phyloP scores from a whole-genome alignment of 1,140 invertebrate genomes.

The Drosophila lacteicornis region DNA sequence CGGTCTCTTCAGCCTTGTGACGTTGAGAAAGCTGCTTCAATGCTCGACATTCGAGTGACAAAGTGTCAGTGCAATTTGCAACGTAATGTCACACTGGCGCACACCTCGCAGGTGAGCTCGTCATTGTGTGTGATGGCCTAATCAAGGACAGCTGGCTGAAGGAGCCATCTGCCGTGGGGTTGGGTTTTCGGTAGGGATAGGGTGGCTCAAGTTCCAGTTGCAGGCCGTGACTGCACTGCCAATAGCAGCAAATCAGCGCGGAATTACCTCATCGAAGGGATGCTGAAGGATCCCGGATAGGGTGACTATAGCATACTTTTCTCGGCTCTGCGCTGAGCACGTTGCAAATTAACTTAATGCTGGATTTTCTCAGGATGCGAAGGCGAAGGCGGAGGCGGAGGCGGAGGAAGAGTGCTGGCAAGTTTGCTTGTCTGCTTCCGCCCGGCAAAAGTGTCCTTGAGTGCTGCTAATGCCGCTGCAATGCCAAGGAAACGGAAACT shows the following conservation, averaged over 20 bases:
- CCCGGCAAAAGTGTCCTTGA: slow-evolving; percentile 77
- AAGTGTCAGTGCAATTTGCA: slow-evolving; percentile 61
- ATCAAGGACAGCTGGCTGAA: slow-evolving; percentile 51
- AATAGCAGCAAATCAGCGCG: slow-evolving; percentile 72
- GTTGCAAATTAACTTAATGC: slow-evolving; percentile 82
- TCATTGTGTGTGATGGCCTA: slow-evolving; percentile 67
- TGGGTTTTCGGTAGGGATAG: neutral
- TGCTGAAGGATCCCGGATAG: neutral
- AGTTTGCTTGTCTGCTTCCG: slow-evolving; percentile 78
- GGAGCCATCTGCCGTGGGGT: slow-evolving; percentile 1
- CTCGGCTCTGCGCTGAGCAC: slow-evolving; percentile 41
- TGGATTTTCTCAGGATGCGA: slow-evolving; percentile 39
- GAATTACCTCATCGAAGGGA: slow-evolving; percentile 66
- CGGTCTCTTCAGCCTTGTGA: neutral
- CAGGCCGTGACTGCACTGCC: slow-evolving; percentile 69
- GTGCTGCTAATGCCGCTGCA: slow-evolving; percentile 73
- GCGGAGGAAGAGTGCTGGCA: slow-evolving; percentile 24
- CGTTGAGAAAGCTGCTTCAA: slow-evolving; percentile 7
- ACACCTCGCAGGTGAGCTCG: slow-evolving; percentile 21
- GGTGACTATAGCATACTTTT: slow-evolving; percentile 37
- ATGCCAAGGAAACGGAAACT: slow-evolving; percentile 64
- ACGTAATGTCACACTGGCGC: slow-evolving; percentile 57
- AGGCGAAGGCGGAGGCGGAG: neutral
- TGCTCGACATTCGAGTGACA: slow-evolving; percentile 37
- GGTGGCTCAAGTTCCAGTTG: slow-evolving; percentile 7